Percentiles rank a stretch among this genome's conserved stretches.
Evolutionary conservation across 2,797 vertebrate genomes (phyloP).

Genomic region (Poeciliopsis turneri): DNA sequence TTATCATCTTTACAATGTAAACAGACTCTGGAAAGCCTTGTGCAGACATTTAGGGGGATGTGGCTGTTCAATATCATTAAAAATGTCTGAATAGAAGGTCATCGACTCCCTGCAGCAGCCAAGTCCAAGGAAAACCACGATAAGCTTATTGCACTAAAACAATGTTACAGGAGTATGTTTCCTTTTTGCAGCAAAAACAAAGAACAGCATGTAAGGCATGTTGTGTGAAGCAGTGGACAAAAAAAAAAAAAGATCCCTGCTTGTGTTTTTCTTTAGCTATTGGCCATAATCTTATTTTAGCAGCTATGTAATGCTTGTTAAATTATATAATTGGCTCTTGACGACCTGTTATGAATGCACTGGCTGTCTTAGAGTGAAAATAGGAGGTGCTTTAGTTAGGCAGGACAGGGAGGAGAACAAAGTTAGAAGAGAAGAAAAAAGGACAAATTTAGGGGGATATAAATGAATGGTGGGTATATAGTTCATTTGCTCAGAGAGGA

Average conservation of each 20-base stretch:
- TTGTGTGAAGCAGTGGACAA: slow-evolving; percentile 40
- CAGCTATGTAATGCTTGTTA: slow-evolving; percentile 81
- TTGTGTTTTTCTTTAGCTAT: slow-evolving; percentile 64
- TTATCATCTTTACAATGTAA: slow-evolving; percentile 32
- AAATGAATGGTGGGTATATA: slow-evolving; percentile 12
- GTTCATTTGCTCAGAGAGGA: slow-evolving; percentile 17
- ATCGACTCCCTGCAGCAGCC: slow-evolving; percentile 27
- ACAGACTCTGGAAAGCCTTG: slow-evolving; percentile 13
- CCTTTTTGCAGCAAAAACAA: slow-evolving; percentile 8
- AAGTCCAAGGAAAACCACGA: slow-evolving; percentile 29
- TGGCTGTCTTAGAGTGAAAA: slow-evolving; percentile 60
- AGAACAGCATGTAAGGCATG: slow-evolving; percentile 38
- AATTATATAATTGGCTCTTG: slow-evolving; percentile 84
- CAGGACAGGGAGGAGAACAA: slow-evolving; percentile 40
- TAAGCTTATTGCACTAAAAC: slow-evolving; percentile 33
- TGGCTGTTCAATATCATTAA: slow-evolving; percentile 39
- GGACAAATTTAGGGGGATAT: slow-evolving; percentile 7
- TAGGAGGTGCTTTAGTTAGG: slow-evolving; percentile 57
- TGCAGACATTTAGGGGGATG: neutral
- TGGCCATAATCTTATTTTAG: slow-evolving; percentile 85
- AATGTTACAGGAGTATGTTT: slow-evolving; percentile 11
- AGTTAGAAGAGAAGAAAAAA: slow-evolving; percentile 13
- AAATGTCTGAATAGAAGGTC: slow-evolving; percentile 43
- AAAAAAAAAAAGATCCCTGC: slow-evolving; percentile 39
- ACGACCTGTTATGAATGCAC: slow-evolving; percentile 71